phyloP scores from a whole-genome alignment of 2,113 vertebrate species.

The Clarias magur region DNA sequence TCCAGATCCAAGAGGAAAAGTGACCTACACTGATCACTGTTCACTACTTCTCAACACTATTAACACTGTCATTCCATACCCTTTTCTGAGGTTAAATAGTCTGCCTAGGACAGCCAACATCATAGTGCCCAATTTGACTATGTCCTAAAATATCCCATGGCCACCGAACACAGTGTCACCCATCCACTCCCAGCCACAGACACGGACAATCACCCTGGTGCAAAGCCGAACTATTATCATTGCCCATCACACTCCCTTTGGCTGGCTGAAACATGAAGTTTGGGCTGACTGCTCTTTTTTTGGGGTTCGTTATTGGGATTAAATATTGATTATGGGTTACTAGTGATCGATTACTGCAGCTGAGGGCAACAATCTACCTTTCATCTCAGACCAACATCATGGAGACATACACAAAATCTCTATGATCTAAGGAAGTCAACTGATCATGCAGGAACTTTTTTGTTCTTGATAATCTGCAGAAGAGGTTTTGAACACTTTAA shows the following conservation, averaged over 20 bases:
- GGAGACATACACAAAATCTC: slow-evolving; percentile 40
- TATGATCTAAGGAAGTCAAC: neutral
- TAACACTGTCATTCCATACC: slow-evolving; percentile 30
- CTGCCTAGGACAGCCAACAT: slow-evolving; percentile 73
- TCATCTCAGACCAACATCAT: slow-evolving; percentile 59
- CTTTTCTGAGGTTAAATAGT: slow-evolving; percentile 30
- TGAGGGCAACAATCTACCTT: neutral
- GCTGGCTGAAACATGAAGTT: slow-evolving; percentile 76
- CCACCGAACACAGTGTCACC: slow-evolving; percentile 33
- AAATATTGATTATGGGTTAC: slow-evolving; percentile 85
- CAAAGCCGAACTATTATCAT: neutral
- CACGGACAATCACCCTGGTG: slow-evolving; percentile 18
- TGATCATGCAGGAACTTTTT: neutral
- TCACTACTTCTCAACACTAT: too few species aligned
- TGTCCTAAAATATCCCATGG: slow-evolving; percentile 79
- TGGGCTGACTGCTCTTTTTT: slow-evolving; percentile 68
- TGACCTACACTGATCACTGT: slow-evolving; percentile 66
- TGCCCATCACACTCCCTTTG: neutral
- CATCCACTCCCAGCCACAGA: slow-evolving; percentile 20
- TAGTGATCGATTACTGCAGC: slow-evolving; percentile 78
- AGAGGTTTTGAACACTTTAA: neutral
- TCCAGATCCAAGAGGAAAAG: slow-evolving; percentile 77
- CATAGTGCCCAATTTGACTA: slow-evolving; percentile 58
- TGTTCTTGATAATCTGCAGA: neutral
- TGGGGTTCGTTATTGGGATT: slow-evolving; percentile 80